Evolutionary conservation across 2,113 vertebrate genomes (phyloP).

Genomic region (Bombycilla garrulus): DNA sequence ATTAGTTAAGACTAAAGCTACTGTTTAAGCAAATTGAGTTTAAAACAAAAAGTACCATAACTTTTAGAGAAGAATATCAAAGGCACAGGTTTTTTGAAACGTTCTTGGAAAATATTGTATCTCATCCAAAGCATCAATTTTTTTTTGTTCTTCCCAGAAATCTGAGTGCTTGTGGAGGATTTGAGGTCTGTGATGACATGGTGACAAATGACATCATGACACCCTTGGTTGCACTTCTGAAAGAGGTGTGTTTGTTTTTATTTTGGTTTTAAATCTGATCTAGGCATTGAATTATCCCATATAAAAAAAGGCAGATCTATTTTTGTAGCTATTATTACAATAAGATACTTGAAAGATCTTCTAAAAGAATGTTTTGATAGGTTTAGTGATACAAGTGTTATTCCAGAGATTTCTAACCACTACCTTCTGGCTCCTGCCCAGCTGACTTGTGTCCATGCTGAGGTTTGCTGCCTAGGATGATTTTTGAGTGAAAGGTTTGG

Average conservation of each 20-base stretch:
- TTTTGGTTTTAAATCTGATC: background rate
- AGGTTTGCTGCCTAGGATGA: background rate
- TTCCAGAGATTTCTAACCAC: background rate
- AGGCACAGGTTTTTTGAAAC: rapidly evolving
- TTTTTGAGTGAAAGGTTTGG: background rate
- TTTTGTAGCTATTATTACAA: background rate
- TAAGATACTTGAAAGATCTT: background rate
- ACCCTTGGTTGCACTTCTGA: slow-evolving; percentile 87
- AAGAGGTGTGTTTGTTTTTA: slow-evolving; percentile 80
- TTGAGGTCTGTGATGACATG: slow-evolving; percentile 96
- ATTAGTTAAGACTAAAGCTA: background rate
- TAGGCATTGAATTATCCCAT: background rate
- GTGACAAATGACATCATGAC: slow-evolving; percentile 93
- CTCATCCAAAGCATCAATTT: background rate
- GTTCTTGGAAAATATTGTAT: background rate
- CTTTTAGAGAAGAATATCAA: background rate
- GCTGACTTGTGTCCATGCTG: background rate
- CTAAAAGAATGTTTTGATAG: background rate
- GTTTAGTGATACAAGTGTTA: background rate
- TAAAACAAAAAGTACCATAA: background rate
- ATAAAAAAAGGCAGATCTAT: background rate
- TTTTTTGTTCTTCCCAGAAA: slow-evolving; percentile 76
- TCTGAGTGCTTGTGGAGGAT: slow-evolving; percentile 92
- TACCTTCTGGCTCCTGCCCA: background rate
- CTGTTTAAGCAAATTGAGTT: background rate